Evolutionary conservation across 2,113 vertebrate species (phyloP).

Genomic region (Alouatta palliata): DNA sequence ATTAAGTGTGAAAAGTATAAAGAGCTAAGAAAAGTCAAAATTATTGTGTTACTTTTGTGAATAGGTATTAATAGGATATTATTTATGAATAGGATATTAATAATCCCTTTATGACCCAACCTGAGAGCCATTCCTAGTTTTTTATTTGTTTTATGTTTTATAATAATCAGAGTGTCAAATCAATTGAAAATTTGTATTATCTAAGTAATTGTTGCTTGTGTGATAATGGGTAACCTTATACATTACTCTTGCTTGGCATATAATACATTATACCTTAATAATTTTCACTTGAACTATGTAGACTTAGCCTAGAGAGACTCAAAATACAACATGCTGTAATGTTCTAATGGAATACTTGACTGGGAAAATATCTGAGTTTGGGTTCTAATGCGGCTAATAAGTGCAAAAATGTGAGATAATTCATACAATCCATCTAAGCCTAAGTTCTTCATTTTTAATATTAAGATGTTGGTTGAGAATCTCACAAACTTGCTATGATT

Average conservation of each 20-base stretch:
- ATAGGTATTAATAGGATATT: not conserved
- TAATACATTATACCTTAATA: constrained; percentile 2
- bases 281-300: not conserved
- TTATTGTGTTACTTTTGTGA: not conserved
- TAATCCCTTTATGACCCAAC: not conserved
- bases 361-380: not conserved
- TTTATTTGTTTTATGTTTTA: not conserved
- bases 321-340: not conserved
- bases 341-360: not conserved
- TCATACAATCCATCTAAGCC: not conserved
- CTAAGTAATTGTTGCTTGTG: not conserved
- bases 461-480: not conserved
- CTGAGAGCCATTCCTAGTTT: not conserved
- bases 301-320: not conserved
- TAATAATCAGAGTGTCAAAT: not conserved
- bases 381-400: not conserved
- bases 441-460: not conserved
- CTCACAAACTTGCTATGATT: not conserved
- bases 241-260: not conserved
- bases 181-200: not conserved
- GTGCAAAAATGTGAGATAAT: not conserved
- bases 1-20: not conserved
- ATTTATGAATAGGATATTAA: not conserved
- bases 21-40: not conserved
- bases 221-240: not conserved